These are phyloP conservation scores for Campylorhamphus procurvoides DNA, from an alignment of 2,113 vertebrate species.

Conservation along the genomic window DNA sequence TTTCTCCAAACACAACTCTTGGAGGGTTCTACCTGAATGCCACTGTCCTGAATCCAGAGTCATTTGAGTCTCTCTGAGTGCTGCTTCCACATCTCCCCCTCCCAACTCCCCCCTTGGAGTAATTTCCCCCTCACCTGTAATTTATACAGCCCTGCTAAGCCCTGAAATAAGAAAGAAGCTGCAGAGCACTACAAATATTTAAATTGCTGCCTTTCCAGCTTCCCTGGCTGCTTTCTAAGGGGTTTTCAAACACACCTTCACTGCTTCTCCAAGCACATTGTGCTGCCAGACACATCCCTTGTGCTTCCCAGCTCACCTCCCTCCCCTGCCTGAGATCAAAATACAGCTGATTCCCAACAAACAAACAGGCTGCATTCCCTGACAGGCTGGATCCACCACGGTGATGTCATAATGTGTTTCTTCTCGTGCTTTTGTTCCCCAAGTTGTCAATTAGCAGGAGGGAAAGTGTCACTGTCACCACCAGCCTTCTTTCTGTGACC, in stretches of 20 bases:
- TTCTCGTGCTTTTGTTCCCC: constrained; percentile 51
- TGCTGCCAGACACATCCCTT: neutral
- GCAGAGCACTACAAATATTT: neutral
- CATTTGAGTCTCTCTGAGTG: rapidly evolving
- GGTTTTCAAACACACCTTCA: neutral
- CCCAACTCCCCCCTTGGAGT: neutral
- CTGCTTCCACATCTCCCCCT: neutral
- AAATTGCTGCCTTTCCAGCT: neutral
- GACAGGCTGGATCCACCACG: constrained; percentile 25
- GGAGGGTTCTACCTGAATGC: neutral
- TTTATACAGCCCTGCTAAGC: neutral
- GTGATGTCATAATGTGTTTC: constrained; percentile 23
- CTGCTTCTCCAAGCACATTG: neutral
- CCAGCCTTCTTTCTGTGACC: constrained; percentile 34
- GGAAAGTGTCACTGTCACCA: constrained; percentile 38
- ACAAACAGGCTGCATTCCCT: constrained; percentile 15
- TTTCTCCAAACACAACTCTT: neutral
- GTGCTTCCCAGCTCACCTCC: neutral
- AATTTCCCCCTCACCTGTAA: neutral
- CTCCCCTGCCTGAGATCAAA: neutral
- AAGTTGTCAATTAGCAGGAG: constrained; percentile 67
- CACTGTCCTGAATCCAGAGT: neutral
- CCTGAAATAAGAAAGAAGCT: neutral
- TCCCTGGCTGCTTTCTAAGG: neutral
- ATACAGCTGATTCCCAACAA: neutral